Evolutionary conservation across 1,140 invertebrate genomes (phyloP), one percentile per base, ranked within the genome.

Genomic region (Drosophila lowei): DNA sequence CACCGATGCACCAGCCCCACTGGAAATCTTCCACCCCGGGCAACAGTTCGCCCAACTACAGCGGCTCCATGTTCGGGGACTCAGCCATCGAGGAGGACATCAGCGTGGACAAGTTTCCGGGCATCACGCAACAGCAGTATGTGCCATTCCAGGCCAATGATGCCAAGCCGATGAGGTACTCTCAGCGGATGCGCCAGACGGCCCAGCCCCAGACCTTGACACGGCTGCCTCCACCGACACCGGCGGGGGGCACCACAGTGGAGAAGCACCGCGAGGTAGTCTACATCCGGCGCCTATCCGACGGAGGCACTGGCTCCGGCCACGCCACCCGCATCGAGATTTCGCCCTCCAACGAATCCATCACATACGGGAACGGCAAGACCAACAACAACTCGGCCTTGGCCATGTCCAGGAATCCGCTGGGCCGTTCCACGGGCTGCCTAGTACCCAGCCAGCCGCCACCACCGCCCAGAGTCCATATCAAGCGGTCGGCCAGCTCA

Each of bases 11-110:
- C 11, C 76, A 84, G 42, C 66, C 76, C 1, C 85, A 91, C 48
- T 90, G 90, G 90, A 91, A 91, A 47, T 78, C 75, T 11, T 91
- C 91, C 6, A 91, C 91, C 7, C 85, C 90, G 0, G 91, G 91
- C n/a, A 91, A 90, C 25, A 91, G 85, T 47, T 91, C 91, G 6
- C 91, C 91, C 43, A 91, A 91, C 62, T 91, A 91, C 52, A 91
- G 90, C 43, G 91, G 91, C 21, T 91, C 91, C 15, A 90, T 91
- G 74, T 91, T 91, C 23, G 91, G 90, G 7, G 91, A 91, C 62
- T 91, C 91, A 18, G 91, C 91, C 43, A 91, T 91, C 13, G 91
- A 91, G 54, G 91, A 91, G 53, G 91, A 91, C 49, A 90, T 91
- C 8, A 91, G 91, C 50, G 90, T 91, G 42, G 91, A 90, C 52